Evolutionary conservation across 2,888 invertebrate species (phyloP), one percentile per base, ranked within the genome.

Genomic region (Parnassius smintheus): DNA sequence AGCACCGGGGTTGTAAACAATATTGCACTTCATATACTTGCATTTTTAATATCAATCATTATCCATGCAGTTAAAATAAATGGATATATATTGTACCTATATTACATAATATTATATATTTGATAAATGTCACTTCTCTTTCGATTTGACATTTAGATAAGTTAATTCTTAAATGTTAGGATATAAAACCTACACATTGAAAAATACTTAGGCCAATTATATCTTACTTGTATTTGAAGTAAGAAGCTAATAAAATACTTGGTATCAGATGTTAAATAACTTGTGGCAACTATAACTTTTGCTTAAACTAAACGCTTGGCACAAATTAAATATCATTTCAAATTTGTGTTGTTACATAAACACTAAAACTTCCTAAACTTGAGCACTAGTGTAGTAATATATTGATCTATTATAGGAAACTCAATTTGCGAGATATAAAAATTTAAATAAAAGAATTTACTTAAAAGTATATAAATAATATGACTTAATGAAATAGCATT

Each of bases 191-290:
- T 85, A 82, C 81, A 80, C 78, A 82, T 81, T 85, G 73, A 82
- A 83, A 86, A 85, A 84, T 83, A 84, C 82, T 88, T 90, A 91
- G 90, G 90, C 90, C 90, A 88, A 87, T 82, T 83, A 73, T 77
- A 77, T 56, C 56, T 81, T 81, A 78, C 77, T 79, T 75, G 80
- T 56, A 66, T 54, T 66, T 65, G 69, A 74, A 80, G 74, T 77
- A 75, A 74, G 75, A 72, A 65, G 67, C 75, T 75, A 77, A 78
- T 79, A 82, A 80, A 72, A 66, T 70, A 73, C 75, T 74, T 70
- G 11, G 11, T 49, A 9, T 49, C 49, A 13, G 49, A 68, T 65
- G n/a, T 49, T 49, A n/a, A 49, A 9, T 49, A 13, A 62, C 25
- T 65, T 66, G 78, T 77, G 78, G 80, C 78, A 76, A 77, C 72